These are phyloP conservation scores for Festucalex cinctus DNA, from an alignment of 2,113 vertebrate species.

Conservation along the genomic window DNA sequence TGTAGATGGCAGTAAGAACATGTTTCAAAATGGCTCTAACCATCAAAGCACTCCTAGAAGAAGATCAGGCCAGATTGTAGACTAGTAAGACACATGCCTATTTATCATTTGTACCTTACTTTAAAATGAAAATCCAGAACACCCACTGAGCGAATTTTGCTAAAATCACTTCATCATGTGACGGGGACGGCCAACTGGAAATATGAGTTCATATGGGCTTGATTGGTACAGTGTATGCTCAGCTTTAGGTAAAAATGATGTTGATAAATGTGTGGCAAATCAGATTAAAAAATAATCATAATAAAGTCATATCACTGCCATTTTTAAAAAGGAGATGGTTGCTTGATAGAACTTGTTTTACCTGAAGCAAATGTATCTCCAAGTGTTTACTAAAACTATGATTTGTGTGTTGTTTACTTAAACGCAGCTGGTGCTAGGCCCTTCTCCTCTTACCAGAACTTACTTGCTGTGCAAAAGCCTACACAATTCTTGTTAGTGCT, in stretches of 20 bases:
- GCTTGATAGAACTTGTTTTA: neutral
- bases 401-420: constrained; percentile 34
- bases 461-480: neutral
- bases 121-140: neutral
- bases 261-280: constrained; percentile 13
- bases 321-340: neutral
- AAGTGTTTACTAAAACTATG: constrained; percentile 14
- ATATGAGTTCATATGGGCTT: neutral
- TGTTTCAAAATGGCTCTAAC: too few species aligned
- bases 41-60: neutral
- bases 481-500: neutral
- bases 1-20: too few species aligned
- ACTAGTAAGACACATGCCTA: neutral
- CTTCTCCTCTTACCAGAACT: neutral
- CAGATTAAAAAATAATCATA: neutral
- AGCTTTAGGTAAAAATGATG: neutral
- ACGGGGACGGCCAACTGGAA: neutral
- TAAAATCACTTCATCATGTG: neutral
- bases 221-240: neutral
- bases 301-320: neutral
- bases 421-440: constrained; percentile 55
- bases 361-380: constrained; percentile 1
- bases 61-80: neutral
- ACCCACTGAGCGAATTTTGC: too few species aligned
- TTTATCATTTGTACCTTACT: neutral